Base-by-base conservation (phyloP, 2,797 vertebrate genomes). In the Schizothorax lantsangensis region DNA sequence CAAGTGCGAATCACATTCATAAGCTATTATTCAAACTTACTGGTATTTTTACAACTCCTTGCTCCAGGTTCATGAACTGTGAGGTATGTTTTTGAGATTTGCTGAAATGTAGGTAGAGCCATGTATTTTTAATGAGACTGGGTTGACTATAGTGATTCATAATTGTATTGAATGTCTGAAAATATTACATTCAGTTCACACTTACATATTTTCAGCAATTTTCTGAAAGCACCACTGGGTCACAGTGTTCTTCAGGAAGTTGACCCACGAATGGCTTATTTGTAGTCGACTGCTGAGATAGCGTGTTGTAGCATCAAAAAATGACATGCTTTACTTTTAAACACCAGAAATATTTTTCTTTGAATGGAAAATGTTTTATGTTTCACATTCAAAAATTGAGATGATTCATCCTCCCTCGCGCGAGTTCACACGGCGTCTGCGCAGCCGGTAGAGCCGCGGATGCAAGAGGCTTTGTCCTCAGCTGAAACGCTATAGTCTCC, bases 401-500 rank as follows among this genome's bases (percentile, higher is more conserved):
- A 83, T 88, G 81, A 88, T 84, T 84, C 80, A 83, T 84, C 68
- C 47, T 74, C n/a, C 45, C 59, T 84, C n/a, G 88, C n/a, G 88
- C 6, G 26, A 78, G 81, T 86, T 90, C 73, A 85, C 69, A 69
- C 57, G 79, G 66, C 79, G 69, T 89, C 83, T 83, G 68, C n/a
- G 26, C 68, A 85, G 83, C 78, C 74, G 81, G 79, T 86, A 83
- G 84, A 84, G 74, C 69, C 43, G 52, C 45, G 66, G 73, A 77
- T 88, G 54, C 85, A 86, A 59, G 84, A 81, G 85, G 79, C 87
- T 90, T 88, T 85, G 69, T 83, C 71, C 69, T 88, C 9, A 59
- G 30, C 77, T 88, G 89, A 91, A 91, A 91, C 26, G 57, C 71
- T 86, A 88, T 89, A 88, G 89, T 79, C 90, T 90, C 89, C 83